Evolutionary conservation across 2,888 invertebrate genomes (phyloP), one percentile per base, ranked within the genome.

Genomic region (Choreutis nemorana): DNA sequence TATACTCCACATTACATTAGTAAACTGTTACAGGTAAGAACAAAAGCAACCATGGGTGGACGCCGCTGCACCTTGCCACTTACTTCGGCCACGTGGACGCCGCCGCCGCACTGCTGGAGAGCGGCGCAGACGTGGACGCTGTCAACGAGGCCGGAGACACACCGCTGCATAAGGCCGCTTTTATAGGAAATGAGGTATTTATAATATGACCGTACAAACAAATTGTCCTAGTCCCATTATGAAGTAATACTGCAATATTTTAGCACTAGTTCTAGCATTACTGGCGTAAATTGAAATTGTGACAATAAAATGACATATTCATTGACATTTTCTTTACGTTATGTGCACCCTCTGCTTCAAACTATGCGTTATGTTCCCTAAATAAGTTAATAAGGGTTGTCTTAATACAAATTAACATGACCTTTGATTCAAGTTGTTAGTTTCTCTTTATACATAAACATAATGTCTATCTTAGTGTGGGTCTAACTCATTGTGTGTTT

Each of bases 21-120:
- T 8, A 18, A 6, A 18, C 22, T 30, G 26, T 42, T 55, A 14
- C 42, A 85, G 86, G 86, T 8, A 81, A 78, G 56, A 80, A 66
- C 28, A 87, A 86, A 52, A 79, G 82, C 36, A 87, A 87, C 52
- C 47, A 83, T 39, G 86, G 86, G 26, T 87, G 87, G 87, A 85
- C 85, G 1, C 84, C 87, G 0, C 62, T 87, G 2, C 87, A 87
- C 45, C 58, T 87, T 34, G 84, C 87, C 0, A 81, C 85, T 21
- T 87, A 87, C 52, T 87, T 87, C 56, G 86, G 85, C 0, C 86
- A 87, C 42, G 55, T 58, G 25, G 78, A 80, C 21, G 84, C 85
- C 8, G 85, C 82, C 2, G 67, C 82, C 35, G 56, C 77, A 0
- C 48, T 87, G 9, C 45, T 87, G 4, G 72, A 81, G 35, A 67